Evolutionary conservation across 2,797 vertebrate genomes (phyloP).

Genomic region (Semaprochilodus insignis): DNA sequence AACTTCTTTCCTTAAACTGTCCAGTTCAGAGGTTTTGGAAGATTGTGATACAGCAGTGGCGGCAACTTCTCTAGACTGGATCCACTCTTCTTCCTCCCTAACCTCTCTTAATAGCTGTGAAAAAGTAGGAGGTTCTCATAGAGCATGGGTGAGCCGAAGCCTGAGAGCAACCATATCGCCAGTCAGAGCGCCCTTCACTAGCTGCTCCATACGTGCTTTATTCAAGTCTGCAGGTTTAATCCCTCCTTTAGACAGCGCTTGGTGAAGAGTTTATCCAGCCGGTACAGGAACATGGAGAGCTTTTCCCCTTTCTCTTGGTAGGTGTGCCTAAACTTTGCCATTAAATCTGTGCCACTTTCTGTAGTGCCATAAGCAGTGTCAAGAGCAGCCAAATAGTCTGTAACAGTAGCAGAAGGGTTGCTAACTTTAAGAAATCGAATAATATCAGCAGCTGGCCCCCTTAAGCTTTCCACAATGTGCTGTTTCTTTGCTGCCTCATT

Average conservation of each 20-base stretch:
- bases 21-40: too few species aligned
- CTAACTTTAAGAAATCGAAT: conserved; percentile 39
- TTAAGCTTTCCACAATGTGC: conserved; percentile 40
- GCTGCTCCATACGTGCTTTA: too few species aligned
- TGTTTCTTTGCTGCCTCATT: conserved; percentile 39
- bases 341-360: conserved; percentile 23
- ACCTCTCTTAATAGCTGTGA: background rate
- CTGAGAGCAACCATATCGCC: background rate
- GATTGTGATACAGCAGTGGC: background rate
- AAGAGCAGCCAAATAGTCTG: too few species aligned
- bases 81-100: conserved; percentile 6
- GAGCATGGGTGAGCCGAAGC: background rate
- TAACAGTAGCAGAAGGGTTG: conserved; percentile 23
- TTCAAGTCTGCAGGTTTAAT: conserved; percentile 22
- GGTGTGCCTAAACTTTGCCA: background rate
- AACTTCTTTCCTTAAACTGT: too few species aligned
- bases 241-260: background rate
- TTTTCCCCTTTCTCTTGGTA: too few species aligned
- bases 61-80: background rate
- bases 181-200: background rate
- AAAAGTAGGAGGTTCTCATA: background rate
- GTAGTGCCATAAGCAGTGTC: too few species aligned
- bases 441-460: conserved; percentile 37
- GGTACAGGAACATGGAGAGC: too few species aligned
- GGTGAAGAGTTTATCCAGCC: background rate